Evolutionary conservation across 2,797 vertebrate genomes (phyloP).

Genomic region (Phylloscopus collybita): DNA sequence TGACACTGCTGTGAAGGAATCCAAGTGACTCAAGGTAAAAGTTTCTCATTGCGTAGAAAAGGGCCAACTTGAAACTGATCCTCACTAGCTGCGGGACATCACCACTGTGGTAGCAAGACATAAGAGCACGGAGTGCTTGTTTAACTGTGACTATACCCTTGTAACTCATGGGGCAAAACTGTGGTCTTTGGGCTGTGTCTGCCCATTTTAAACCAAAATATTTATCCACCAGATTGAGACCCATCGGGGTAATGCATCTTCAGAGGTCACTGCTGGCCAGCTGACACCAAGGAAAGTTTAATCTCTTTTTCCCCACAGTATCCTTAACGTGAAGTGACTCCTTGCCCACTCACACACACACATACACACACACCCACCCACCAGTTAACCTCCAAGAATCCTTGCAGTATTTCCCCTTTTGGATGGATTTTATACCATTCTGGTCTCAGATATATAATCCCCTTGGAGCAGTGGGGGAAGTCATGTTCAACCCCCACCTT

Average conservation of each 20-base stretch:
- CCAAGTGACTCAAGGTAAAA: constrained; percentile 2
- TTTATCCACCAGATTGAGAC: neutral
- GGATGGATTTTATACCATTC: neutral
- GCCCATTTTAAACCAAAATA: neutral
- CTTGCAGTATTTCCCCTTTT: neutral
- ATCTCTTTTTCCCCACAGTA: neutral
- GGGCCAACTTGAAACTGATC: constrained; percentile 23
- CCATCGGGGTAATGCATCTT: neutral
- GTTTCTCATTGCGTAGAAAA: neutral
- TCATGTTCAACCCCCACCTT: rapidly evolving
- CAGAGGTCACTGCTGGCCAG: neutral
- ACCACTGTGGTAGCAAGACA: neutral
- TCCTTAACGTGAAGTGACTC: neutral
- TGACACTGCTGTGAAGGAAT: constrained; percentile 22
- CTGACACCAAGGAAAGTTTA: neutral
- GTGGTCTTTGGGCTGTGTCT: neutral
- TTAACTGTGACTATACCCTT: neutral
- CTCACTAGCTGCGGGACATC: neutral
- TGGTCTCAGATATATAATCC: neutral
- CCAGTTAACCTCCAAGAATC: neutral
- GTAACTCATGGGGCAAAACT: neutral
- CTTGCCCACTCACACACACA: neutral
- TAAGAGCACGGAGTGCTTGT: neutral
- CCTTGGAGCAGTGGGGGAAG: neutral
- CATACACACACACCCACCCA: no score